Evolutionary conservation across 2,888 invertebrate genomes (phyloP).

Genomic region (Oscheius sp.): DNA sequence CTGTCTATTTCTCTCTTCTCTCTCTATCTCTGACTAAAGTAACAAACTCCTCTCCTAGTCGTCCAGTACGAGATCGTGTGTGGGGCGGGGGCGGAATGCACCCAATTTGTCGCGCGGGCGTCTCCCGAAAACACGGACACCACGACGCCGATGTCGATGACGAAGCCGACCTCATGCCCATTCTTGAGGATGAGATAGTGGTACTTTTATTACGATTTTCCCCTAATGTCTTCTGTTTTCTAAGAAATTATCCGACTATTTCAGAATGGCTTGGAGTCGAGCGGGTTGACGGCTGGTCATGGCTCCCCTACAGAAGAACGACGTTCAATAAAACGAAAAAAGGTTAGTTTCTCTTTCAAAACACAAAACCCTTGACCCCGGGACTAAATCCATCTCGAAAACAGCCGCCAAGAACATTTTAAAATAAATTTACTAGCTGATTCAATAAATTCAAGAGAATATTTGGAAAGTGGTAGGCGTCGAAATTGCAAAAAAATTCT

Average conservation of each 20-base stretch:
- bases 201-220: not conserved
- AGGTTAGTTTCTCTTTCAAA: not conserved
- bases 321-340: slow-evolving; percentile 7
- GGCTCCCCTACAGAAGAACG: slow-evolving; percentile 18
- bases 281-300: slow-evolving; percentile 20
- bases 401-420: too few species aligned
- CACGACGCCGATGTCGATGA: slow-evolving; percentile 20
- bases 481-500: too few species aligned
- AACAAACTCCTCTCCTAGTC: not conserved
- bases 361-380: too few species aligned
- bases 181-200: slow-evolving; percentile 24
- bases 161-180: slow-evolving; percentile 21
- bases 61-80: not conserved
- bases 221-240: too few species aligned
- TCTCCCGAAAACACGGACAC: slow-evolving; percentile 26
- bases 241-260: not conserved
- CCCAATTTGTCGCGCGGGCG: slow-evolving; percentile 27
- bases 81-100: slow-evolving; percentile 26
- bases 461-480: too few species aligned
- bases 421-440: too few species aligned
- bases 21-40: not conserved
- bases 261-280: slow-evolving; percentile 31
- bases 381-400: too few species aligned
- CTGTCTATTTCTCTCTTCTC: not conserved
- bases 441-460: too few species aligned